These are phyloP conservation scores for Drosophila lowei DNA, from an alignment of 1,140 invertebrate species.

Conservation along the genomic window DNA sequence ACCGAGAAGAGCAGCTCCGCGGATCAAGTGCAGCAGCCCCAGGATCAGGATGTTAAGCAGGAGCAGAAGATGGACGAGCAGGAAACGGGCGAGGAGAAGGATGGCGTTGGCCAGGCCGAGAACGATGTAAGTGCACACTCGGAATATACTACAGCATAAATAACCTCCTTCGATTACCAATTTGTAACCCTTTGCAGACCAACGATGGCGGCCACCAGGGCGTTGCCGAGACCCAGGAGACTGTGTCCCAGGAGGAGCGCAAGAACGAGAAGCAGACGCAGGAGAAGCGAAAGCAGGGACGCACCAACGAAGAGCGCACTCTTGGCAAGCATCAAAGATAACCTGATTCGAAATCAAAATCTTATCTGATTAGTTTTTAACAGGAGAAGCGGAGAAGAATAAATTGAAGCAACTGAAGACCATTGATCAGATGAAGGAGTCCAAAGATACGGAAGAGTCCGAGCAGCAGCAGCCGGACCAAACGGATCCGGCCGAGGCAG, in stretches of 20 bases:
- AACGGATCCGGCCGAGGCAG: constrained; percentile 74
- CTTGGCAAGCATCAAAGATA: constrained; percentile 80
- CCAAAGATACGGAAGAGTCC: constrained; percentile 83
- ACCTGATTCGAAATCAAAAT: not conserved
- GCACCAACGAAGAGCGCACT: constrained; percentile 85
- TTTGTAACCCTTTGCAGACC: constrained; percentile 56
- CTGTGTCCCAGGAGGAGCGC: constrained; percentile 73
- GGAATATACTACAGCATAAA: not conserved
- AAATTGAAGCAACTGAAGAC: constrained; percentile 86
- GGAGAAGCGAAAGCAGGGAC: constrained; percentile 77
- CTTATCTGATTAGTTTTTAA: not conserved
- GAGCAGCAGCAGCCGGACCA: constrained; percentile 83
- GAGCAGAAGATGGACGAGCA: constrained; percentile 81
- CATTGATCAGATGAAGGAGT: constrained; percentile 83
- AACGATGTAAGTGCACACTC: constrained; percentile 83
- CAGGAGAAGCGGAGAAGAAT: constrained; percentile 82
- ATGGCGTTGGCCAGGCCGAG: constrained; percentile 86
- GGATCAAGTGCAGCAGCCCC: constrained; percentile 71
- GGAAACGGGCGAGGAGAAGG: constrained; percentile 85
- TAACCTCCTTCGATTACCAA: not conserved
- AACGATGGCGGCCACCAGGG: constrained; percentile 85
- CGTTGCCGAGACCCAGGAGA: constrained; percentile 83
- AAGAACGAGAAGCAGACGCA: constrained; percentile 76
- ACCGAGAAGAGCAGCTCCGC: constrained; percentile 73
- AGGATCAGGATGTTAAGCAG: constrained; percentile 73